A percentile compares a stretch with the other conserved stretches of the same genome.
Evolutionary conservation across 2,888 invertebrate species (phyloP).

Genomic region (Hydraecia micacea): DNA sequence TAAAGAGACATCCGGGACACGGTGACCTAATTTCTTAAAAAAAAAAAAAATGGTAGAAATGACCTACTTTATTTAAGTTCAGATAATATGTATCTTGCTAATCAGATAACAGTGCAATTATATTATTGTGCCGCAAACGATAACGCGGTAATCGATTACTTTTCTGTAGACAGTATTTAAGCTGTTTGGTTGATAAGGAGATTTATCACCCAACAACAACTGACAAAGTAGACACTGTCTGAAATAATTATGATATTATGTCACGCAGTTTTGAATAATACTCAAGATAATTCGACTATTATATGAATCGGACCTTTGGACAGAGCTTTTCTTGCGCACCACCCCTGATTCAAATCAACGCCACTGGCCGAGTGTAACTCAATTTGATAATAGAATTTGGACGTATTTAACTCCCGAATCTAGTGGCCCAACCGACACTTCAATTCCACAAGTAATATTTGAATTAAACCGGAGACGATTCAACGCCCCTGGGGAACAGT

Average conservation of each 20-base stretch:
- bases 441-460: conserved; percentile 88
- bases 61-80: conserved; percentile 1
- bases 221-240: neutral
- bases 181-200: conserved; percentile 19
- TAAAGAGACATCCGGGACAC: neutral
- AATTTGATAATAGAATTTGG: conserved; percentile 67
- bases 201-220: conserved; percentile 1
- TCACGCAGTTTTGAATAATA: conserved; percentile 21
- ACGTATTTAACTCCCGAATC: conserved; percentile 64
- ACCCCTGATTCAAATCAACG: conserved; percentile 60
- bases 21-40: conserved; percentile 11
- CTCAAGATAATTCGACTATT: conserved; percentile 9
- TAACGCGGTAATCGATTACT: conserved; percentile 25
- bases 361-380: conserved; percentile 55
- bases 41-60: neutral
- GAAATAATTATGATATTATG: conserved; percentile 12
- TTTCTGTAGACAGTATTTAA: conserved; percentile 21
- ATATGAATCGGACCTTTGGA: conserved; percentile 24
- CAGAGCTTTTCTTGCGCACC: conserved; percentile 31
- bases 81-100: conserved; percentile 5
- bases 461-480: conserved; percentile 86
- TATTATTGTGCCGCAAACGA: conserved; percentile 11
- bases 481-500: conserved; percentile 77
- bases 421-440: conserved; percentile 77
- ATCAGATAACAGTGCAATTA: conserved; percentile 7